Evolutionary conservation across 2,113 vertebrate species (phyloP).

Genomic region (Daphoenositta chrysoptera): DNA sequence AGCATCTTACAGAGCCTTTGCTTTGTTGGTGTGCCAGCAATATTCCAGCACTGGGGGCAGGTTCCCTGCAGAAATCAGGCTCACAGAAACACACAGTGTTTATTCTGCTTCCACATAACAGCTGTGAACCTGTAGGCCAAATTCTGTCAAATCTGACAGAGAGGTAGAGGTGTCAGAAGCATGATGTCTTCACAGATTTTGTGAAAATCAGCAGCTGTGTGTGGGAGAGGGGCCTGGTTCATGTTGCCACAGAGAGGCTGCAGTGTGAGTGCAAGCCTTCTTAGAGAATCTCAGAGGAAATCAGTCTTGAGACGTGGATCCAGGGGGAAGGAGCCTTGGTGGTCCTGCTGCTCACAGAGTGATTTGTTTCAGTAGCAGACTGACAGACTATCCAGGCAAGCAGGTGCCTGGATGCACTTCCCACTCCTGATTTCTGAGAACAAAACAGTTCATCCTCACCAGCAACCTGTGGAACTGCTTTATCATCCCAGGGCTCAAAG

Average conservation of each 20-base stretch:
- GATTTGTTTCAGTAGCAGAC: background rate
- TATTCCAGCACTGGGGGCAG: background rate
- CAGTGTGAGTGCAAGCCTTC: background rate
- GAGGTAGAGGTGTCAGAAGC: slow-evolving; percentile 21
- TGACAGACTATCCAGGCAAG: background rate
- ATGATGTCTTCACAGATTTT: slow-evolving; percentile 19
- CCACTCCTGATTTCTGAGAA: background rate
- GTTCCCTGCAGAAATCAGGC: slow-evolving; percentile 28
- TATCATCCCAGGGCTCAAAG: background rate
- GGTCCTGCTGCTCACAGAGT: background rate
- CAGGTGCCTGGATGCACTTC: background rate
- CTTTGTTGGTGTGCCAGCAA: background rate
- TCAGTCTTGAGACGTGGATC: background rate
- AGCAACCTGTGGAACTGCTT: background rate
- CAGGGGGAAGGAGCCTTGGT: background rate
- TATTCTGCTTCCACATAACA: slow-evolving; percentile 34
- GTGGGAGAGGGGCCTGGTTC: slow-evolving; percentile 17
- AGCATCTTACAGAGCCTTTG: background rate
- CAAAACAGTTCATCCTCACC: background rate
- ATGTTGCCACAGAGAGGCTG: background rate
- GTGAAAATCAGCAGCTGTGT: slow-evolving; percentile 35
- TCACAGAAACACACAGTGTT: background rate
- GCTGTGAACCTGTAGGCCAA: slow-evolving; percentile 58
- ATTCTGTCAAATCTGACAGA: slow-evolving; percentile 41
- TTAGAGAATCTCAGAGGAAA: background rate